Conservation (phyloP, 2,888 invertebrate genomes). For the Caenorhabditis sp. region DNA sequence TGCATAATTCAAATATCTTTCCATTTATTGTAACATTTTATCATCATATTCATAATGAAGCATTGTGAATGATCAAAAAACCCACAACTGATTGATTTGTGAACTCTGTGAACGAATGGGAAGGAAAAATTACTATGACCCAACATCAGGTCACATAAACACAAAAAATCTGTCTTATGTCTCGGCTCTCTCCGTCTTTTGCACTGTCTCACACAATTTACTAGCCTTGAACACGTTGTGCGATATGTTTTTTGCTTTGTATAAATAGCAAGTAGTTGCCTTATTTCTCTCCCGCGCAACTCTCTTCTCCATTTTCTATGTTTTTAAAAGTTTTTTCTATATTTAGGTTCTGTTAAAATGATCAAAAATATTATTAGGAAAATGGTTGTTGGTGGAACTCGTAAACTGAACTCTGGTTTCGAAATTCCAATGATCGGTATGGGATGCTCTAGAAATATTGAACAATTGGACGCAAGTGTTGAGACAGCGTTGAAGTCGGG, state of each 20-base stretch:
- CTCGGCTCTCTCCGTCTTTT: not conserved
- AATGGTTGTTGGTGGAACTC: slow-evolving; percentile 28
- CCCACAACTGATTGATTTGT: not conserved
- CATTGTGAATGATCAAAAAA: too few species aligned
- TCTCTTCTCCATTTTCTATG: not conserved
- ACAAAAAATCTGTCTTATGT: not conserved
- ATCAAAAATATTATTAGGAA: not conserved
- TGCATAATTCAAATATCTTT: not conserved
- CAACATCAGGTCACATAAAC: not conserved
- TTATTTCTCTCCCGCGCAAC: not conserved
- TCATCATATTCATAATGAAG: not conserved
- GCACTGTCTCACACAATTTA: not conserved
- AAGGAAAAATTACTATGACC: not conserved
- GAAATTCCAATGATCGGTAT: slow-evolving; percentile 50
- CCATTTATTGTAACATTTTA: not conserved
- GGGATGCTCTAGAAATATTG: slow-evolving; percentile 43
- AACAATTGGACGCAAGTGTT: slow-evolving; percentile 36
- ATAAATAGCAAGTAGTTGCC: not conserved
- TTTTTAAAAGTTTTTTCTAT: not conserved
- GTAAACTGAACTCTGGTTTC: slow-evolving; percentile 29
- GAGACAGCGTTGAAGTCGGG: slow-evolving; percentile 72
- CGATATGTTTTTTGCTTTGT: not conserved
- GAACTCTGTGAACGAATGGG: not conserved
- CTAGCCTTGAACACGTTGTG: not conserved
- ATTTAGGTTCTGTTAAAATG: not conserved